Percentiles rank a stretch among this genome's conserved stretches.
These are phyloP conservation scores for Zoanthus sociatus DNA, from an alignment of 92 coral and sea anemone species.

Conservation along the genomic window DNA sequence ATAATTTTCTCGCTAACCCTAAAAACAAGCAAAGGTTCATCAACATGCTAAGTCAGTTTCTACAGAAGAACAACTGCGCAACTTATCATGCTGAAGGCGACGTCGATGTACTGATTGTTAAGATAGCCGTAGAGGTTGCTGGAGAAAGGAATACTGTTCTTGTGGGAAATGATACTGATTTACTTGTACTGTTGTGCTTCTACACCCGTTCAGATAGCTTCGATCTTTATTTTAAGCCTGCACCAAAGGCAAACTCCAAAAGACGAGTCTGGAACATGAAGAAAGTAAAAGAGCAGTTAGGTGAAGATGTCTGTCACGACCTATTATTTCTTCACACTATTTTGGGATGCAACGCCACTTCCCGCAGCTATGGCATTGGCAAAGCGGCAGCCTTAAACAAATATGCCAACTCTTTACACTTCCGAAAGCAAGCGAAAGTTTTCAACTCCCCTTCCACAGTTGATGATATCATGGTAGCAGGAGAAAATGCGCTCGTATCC, in stretches of 20 bases:
- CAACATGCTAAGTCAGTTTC: slow-evolving; percentile 19
- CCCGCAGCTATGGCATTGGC: neutral
- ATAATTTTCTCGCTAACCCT: slow-evolving; percentile 53
- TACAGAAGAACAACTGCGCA: slow-evolving; percentile 31
- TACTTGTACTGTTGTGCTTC: too few species aligned
- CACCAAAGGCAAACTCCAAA: neutral
- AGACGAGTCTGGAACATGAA: neutral
- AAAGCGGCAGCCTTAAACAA: too few species aligned
- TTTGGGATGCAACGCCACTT: slow-evolving; percentile 63
- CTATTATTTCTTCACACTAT: slow-evolving; percentile 14
- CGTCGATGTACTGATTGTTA: slow-evolving; percentile 42
- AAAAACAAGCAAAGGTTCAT: slow-evolving; percentile 59
- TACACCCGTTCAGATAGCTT: too few species aligned
- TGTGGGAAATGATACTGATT: too few species aligned
- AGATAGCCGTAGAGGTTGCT: too few species aligned
- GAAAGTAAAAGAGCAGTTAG: slow-evolving; percentile 7
- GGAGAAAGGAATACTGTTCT: too few species aligned
- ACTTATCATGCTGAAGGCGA: slow-evolving; percentile 61
- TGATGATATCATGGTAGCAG: slow-evolving; percentile 28
- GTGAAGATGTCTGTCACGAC: too few species aligned
- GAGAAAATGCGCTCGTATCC: slow-evolving; percentile 48
- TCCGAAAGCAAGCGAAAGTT: slow-evolving; percentile 48
- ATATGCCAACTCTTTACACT: neutral
- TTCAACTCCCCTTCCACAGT: slow-evolving; percentile 17
- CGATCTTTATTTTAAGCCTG: too few species aligned